Conservation (phyloP, 2,797 vertebrate genomes). For the Xenentodon cancila region DNA sequence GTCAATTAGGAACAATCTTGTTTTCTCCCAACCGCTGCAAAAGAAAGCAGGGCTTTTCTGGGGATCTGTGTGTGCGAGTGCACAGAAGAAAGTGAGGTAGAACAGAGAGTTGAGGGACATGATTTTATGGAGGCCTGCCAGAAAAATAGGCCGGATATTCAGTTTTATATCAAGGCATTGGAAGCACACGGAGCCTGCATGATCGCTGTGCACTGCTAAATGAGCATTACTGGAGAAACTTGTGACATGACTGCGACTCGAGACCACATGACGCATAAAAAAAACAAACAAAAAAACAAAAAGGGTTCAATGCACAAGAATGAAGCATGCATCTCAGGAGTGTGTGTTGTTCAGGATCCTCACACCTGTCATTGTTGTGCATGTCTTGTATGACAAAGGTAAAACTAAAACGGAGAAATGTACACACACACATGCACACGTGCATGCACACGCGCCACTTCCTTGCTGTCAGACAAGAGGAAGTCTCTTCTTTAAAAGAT, state of each 20-base stretch:
- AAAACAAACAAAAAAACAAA: slow-evolving; percentile 32
- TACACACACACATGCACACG: slow-evolving; percentile 38
- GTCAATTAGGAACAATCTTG: slow-evolving; percentile 90
- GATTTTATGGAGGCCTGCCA: slow-evolving; percentile 68
- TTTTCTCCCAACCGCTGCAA: slow-evolving; percentile 85
- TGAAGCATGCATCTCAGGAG: slow-evolving; percentile 40
- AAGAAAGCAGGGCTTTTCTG: slow-evolving; percentile 82
- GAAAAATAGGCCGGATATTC: slow-evolving; percentile 57
- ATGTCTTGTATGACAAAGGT: slow-evolving; percentile 33
- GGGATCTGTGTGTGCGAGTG: slow-evolving; percentile 45
- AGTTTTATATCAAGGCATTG: slow-evolving; percentile 67
- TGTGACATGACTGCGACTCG: slow-evolving; percentile 29
- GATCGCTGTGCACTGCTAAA: slow-evolving; percentile 45
- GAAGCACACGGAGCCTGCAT: slow-evolving; percentile 47
- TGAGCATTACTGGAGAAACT: slow-evolving; percentile 50
- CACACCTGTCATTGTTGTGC: slow-evolving; percentile 43
- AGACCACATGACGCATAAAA: slow-evolving; percentile 8
- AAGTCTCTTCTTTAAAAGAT: slow-evolving; percentile 77
- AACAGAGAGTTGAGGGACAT: slow-evolving; percentile 51
- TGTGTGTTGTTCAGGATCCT: slow-evolving; percentile 34
- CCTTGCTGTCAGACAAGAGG: slow-evolving; percentile 69
- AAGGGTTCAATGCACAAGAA: slow-evolving; percentile 28
- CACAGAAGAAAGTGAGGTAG: slow-evolving; percentile 53
- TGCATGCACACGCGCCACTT: slow-evolving; percentile 55
- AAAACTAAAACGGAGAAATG: slow-evolving; percentile 46